These are phyloP conservation scores for Ceratothoa steindachneri DNA, from an alignment of 2,888 invertebrate species.

Conservation along the genomic window DNA sequence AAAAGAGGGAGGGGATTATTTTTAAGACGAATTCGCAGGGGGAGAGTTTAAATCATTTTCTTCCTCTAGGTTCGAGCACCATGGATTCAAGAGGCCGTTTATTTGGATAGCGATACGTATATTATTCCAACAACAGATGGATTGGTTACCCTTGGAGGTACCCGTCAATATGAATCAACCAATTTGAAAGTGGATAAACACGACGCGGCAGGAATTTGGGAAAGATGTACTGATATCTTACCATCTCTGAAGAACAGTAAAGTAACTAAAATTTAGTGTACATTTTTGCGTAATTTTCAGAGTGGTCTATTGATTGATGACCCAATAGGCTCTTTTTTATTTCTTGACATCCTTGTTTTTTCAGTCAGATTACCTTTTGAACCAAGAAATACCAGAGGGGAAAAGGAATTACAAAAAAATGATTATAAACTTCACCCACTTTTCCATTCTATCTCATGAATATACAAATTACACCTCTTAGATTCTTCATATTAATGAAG, in stretches of 20 bases:
- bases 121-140: conserved; percentile 68
- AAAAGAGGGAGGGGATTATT: no score
- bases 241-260: conserved; percentile 61
- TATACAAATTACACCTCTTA: no score
- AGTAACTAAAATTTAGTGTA: conserved; percentile 49
- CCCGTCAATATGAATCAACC: conserved; percentile 75
- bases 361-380: neutral
- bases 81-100: conserved; percentile 61
- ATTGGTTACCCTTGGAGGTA: conserved; percentile 76
- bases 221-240: conserved; percentile 70
- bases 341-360: neutral
- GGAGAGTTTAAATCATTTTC: no score
- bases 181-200: conserved; percentile 64
- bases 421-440: no score
- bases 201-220: conserved; percentile 71
- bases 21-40: no score
- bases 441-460: no score
- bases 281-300: neutral
- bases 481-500: no score
- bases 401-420: neutral
- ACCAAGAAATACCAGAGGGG: neutral
- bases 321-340: no score
- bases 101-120: conserved; percentile 79
- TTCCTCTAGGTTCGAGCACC: conserved; percentile 50
- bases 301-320: no score